Conservation (phyloP, 2,888 invertebrate species). For the Eristalis intricaria region DNA sequence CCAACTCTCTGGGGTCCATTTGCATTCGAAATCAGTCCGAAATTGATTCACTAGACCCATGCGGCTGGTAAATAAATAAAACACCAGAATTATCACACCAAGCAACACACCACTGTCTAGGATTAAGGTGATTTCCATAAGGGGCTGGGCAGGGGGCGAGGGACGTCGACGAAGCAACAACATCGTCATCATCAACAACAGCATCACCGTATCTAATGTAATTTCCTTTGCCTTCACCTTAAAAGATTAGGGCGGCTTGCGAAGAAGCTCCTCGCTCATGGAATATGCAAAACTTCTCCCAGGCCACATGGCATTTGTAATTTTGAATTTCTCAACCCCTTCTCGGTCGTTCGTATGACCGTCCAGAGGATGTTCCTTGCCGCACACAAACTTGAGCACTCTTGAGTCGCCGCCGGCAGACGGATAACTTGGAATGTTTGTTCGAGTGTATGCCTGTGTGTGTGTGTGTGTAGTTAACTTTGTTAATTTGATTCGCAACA, state of each 20-base stretch:
- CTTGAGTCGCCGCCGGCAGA: too few relatives aligned
- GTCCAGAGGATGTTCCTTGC: not conserved
- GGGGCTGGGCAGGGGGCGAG: too few relatives aligned
- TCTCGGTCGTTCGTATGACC: slow-evolving; percentile 2
- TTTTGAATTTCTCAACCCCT: slow-evolving; percentile 28
- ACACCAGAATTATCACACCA: slow-evolving; percentile 65
- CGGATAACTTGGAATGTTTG: not conserved
- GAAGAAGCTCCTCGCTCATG: slow-evolving; percentile 18
- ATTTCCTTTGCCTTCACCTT: slow-evolving; percentile 57
- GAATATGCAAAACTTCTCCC: slow-evolving; percentile 56
- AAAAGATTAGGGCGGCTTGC: slow-evolving; percentile 36
- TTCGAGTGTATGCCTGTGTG: slow-evolving; percentile 13
- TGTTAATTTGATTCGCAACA: slow-evolving; percentile 67
- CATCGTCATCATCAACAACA: slow-evolving; percentile 42
- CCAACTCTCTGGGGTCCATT: not conserved
- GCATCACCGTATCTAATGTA: slow-evolving; percentile 68
- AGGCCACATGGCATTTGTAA: slow-evolving; percentile 20
- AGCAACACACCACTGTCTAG: slow-evolving; percentile 60
- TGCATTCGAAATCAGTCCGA: slow-evolving; percentile 39
- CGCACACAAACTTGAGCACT: too few relatives aligned
- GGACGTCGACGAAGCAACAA: slow-evolving; percentile 13
- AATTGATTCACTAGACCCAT: slow-evolving; percentile 62
- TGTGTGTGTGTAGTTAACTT: slow-evolving; percentile 51
- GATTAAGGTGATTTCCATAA: slow-evolving; percentile 65
- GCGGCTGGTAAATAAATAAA: slow-evolving; percentile 50